Evolutionary conservation across 2,113 vertebrate species (phyloP).

Genomic region (Ageneiosus marmoratus): DNA sequence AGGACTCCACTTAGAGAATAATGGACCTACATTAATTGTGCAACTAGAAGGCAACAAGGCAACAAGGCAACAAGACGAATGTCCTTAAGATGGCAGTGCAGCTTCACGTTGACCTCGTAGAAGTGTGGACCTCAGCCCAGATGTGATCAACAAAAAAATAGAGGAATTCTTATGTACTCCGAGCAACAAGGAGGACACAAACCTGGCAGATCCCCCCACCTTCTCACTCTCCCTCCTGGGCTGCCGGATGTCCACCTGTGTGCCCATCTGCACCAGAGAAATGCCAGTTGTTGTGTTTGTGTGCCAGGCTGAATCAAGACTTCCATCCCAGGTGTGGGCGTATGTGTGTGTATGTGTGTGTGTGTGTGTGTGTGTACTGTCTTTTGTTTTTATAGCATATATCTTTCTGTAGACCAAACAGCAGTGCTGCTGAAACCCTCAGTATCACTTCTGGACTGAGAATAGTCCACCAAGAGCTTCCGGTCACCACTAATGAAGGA

Average conservation of each 20-base stretch:
- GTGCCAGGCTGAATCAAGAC: conserved; percentile 72
- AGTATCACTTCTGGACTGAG: too few species aligned
- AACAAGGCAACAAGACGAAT: background rate
- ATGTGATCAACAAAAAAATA: conserved; percentile 62
- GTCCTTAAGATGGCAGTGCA: conserved; percentile 69
- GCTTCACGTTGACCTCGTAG: conserved; percentile 57
- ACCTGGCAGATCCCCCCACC: conserved; percentile 66
- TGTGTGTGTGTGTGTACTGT: conserved; percentile 57
- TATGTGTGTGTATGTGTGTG: conserved; percentile 58
- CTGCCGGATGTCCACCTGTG: conserved; percentile 71
- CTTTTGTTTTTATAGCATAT: background rate
- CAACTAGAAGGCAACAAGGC: too few species aligned
- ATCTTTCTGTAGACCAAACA: too few species aligned
- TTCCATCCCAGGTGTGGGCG: conserved; percentile 58
- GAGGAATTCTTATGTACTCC: conserved; percentile 51
- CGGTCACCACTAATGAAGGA: too few species aligned
- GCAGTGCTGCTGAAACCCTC: too few species aligned
- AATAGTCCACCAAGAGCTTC: too few species aligned
- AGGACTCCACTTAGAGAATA: background rate
- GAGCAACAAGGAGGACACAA: conserved; percentile 65
- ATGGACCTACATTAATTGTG: background rate
- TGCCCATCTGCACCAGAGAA: conserved; percentile 74
- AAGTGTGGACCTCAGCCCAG: conserved; percentile 63
- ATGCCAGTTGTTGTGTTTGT: conserved; percentile 73
- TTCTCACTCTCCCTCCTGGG: conserved; percentile 50